Base-by-base conservation (phyloP, 2,797 vertebrate species). In the Oreonectes daqikongensis region DNA sequence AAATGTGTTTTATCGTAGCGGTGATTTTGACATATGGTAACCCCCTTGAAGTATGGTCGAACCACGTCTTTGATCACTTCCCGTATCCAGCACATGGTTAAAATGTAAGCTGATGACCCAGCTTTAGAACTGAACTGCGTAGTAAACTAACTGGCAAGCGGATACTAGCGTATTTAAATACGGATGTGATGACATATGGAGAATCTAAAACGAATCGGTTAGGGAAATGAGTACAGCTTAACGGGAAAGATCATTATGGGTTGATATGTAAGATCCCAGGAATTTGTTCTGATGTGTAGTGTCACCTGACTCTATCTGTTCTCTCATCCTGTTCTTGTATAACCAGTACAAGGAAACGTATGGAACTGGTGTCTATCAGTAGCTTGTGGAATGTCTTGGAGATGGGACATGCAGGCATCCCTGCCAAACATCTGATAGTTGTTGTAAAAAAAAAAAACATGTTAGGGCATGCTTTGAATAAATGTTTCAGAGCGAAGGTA, bases 41-140 rank as follows among this genome's bases (percentile, higher is more conserved):
- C 26, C 11, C 26, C 28, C 20, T 48, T 59, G 20, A 76, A 38
- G 20, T 17, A 50, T 61, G 59, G n/a, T 24, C 65, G 40, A n/a
- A 9, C 3, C 28, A 20, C 14, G 59, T 52, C 46, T 52, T 64
- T 64, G 53, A 28, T 69, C 53, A 18, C 30, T 50, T 69, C 22
- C 7, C 30, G 17, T 28, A 48, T 60, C 15, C 67, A 30, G 24
- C 46, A 53, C 57, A 22, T 70, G 75, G 67, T 70, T 70, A 70
- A 70, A 64, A 57, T 70, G 57, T 70, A 77, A 77, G 18, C 57
- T 42, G 67, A 52, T 61, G 66, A 69, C 12, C 66, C 46, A 35
- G 11, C 26, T 46, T 75, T 42, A 14, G 26, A 75, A 3, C n/a
- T 32, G 17, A 42, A 40, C 15, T 76, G 65, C 24, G 63, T 67